Conservation (phyloP, 2,113 vertebrate genomes). For the Nerophis ophidion region DNA sequence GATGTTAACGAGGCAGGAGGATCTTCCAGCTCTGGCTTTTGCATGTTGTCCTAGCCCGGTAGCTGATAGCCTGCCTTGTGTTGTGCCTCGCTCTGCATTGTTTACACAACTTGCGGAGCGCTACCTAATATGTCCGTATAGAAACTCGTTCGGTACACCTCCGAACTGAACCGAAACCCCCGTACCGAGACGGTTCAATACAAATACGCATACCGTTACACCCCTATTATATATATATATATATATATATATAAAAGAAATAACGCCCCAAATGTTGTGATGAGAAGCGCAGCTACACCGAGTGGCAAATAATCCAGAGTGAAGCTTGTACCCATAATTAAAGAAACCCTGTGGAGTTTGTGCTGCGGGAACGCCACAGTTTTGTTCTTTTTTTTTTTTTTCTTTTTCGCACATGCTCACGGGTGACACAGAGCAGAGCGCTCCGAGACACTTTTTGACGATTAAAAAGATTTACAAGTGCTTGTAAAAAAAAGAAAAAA, state of each 20-base stretch:
- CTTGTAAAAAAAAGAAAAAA: background rate
- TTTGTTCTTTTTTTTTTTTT: background rate
- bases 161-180: no score
- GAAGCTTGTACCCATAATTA: constrained; percentile 6
- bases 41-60: no score
- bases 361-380: background rate
- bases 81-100: no score
- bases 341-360: constrained; percentile 5
- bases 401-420: background rate
- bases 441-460: background rate
- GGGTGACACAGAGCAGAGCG: background rate
- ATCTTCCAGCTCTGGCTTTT: no score
- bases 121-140: no score
- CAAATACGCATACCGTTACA: no score
- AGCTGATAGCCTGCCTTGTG: no score
- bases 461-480: constrained; percentile 9
- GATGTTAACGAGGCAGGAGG: no score
- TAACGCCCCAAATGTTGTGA: background rate
- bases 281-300: background rate
- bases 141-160: no score
- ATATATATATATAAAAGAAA: background rate
- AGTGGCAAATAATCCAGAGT: background rate
- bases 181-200: no score
- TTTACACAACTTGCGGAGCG: no score
- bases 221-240: no score